Evolutionary conservation across 2,113 vertebrate genomes (phyloP).

Genomic region (Pachycephala philippinensis): DNA sequence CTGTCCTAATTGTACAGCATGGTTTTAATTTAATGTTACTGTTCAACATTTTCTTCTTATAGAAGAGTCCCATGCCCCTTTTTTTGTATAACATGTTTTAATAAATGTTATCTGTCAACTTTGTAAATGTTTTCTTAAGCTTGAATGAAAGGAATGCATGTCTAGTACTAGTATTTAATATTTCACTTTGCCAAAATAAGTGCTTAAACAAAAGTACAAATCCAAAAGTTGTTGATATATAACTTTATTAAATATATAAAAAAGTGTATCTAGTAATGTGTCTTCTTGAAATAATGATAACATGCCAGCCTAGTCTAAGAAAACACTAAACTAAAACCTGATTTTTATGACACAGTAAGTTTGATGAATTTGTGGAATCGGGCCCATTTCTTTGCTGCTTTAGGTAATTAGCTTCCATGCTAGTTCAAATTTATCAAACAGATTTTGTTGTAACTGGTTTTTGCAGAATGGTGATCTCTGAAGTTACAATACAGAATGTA

Average conservation of each 20-base stretch:
- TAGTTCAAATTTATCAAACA: not conserved
- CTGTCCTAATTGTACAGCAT: constrained; percentile 79
- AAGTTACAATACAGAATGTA: not conserved
- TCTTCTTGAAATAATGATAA: constrained; percentile 13
- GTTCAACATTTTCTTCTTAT: constrained; percentile 85
- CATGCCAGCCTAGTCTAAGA: not conserved
- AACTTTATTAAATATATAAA: constrained; percentile 59
- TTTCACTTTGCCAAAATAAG: constrained; percentile 58
- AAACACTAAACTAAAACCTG: not conserved
- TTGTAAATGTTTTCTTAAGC: constrained; percentile 71
- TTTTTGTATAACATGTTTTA: constrained; percentile 85
- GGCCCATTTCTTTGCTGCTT: not conserved
- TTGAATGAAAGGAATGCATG: constrained; percentile 57
- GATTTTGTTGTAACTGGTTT: not conserved
- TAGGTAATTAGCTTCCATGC: not conserved
- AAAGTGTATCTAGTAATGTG: not conserved
- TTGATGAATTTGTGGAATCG: not conserved
- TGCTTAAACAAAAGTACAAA: constrained; percentile 29
- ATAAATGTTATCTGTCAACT: constrained; percentile 82
- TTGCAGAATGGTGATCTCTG: not conserved
- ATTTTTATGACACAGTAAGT: not conserved
- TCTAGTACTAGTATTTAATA: constrained; percentile 58
- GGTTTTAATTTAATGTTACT: constrained; percentile 78
- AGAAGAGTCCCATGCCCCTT: constrained; percentile 77
- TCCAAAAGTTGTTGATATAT: constrained; percentile 31